Base-by-base conservation (phyloP, 2,113 vertebrate species). In the Felis chaus region DNA sequence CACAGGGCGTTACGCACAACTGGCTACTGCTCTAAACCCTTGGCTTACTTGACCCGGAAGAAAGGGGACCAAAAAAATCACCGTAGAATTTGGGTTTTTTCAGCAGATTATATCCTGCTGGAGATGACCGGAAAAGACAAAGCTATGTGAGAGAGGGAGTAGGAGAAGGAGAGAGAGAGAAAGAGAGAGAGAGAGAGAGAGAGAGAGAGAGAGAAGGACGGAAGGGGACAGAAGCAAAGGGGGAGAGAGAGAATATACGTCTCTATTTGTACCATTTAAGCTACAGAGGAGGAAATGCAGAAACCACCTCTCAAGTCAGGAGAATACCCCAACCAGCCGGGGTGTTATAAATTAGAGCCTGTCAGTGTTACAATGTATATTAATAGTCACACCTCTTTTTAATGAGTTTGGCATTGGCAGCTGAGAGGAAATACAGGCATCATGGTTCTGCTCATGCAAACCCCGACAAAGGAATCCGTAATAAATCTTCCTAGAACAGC, bases 361-460 rank as follows among this genome's bases (percentile, higher is more conserved):
- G 99, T 99, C 99, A 99, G 99, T 99, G 99, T 99, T 99, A 99
- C 99, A 99, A 99, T 99, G 99, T 99, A 99, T 99, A 99, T 99
- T 99, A 99, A 99, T 99, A 99, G 99, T 99, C 99, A 99, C 99
- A 99, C 99, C 99, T 99, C 99, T 99, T 99, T 99, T 99, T 99
- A 99, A 99, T 99, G 99, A 99, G 99, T 99, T 99, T 99, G 99
- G 99, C 99, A 99, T 99, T 99, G 99, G 99, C 99, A 99, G 99
- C 99, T 99, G 99, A 99, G 99, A 99, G 99, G 99, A 99, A 99
- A 99, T 99, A 99, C 99, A 99, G 99, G 99, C 99, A 99, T 99
- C 99, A 99, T 99, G 99, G 99, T 99, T 99, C 99, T 99, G 99
- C 99, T 99, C 99, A 99, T 99, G 99, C 99, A 99, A 99, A 99